Conservation (phyloP, 2,797 vertebrate species). For the Sebastes trivittatus region DNA sequence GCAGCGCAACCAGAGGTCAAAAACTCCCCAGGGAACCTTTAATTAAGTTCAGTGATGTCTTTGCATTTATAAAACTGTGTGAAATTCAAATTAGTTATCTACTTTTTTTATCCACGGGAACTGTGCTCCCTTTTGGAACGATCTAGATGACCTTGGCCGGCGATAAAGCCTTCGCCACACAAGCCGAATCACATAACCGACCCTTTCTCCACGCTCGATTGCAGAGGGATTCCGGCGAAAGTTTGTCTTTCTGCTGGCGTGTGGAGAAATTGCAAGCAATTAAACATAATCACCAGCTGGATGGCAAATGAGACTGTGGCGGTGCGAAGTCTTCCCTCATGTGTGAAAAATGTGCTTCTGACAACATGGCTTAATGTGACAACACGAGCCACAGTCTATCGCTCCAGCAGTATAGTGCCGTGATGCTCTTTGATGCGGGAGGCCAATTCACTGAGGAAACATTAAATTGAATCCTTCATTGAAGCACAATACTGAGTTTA, state of each 20-base stretch:
- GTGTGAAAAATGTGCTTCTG: slow-evolving; percentile 45
- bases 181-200: slow-evolving; percentile 14
- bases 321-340: slow-evolving; percentile 27
- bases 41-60: not conserved
- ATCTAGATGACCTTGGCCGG: slow-evolving; percentile 13
- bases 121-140: not conserved
- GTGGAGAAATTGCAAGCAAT: slow-evolving; percentile 34
- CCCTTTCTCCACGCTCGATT: slow-evolving; percentile 8
- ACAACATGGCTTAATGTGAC: slow-evolving; percentile 41
- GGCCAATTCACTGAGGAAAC: slow-evolving; percentile 11
- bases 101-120: not conserved
- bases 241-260: slow-evolving; percentile 35
- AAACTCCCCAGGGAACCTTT: not conserved
- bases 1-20: not conserved
- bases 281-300: slow-evolving; percentile 51
- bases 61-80: not conserved
- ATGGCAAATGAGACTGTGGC: slow-evolving; percentile 41
- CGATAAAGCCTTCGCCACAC: not conserved
- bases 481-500: slow-evolving; percentile 2
- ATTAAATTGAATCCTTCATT: slow-evolving; percentile 11
- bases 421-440: slow-evolving; percentile 10
- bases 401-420: not conserved
- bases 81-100: not conserved
- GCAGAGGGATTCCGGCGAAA: slow-evolving; percentile 18
- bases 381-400: slow-evolving; percentile 32